These are phyloP conservation scores for Koerneria pararmatus DNA, from an alignment of 2,888 invertebrate genomes.

Conservation along the genomic window DNA sequence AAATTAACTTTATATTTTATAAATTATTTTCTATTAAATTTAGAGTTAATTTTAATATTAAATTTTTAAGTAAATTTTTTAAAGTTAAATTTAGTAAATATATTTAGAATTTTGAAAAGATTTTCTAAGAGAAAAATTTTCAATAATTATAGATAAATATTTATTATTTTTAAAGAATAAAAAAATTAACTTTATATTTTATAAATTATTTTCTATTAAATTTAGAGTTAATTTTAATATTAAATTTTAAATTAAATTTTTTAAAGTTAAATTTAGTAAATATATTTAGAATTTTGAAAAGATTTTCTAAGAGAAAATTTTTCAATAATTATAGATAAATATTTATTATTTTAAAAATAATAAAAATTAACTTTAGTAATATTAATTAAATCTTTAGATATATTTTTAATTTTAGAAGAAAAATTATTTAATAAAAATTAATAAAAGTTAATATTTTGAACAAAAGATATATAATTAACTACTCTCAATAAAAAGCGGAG, in stretches of 20 bases:
- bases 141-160: conserved; percentile 45
- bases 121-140: conserved; percentile 43
- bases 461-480: conserved; percentile 50
- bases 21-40: conserved; percentile 34
- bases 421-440: conserved; percentile 43
- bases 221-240: too few relatives aligned
- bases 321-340: too few relatives aligned
- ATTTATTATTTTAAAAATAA: too few relatives aligned
- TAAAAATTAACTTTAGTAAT: conserved; percentile 45
- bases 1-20: conserved; percentile 62
- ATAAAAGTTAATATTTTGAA: conserved; percentile 41
- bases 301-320: too few relatives aligned
- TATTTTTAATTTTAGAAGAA: conserved; percentile 28
- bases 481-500: too few relatives aligned
- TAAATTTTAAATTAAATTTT: too few relatives aligned
- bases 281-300: too few relatives aligned
- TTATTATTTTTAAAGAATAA: conserved; percentile 42
- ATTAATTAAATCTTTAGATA: conserved; percentile 36
- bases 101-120: conserved; percentile 43
- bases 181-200: too few relatives aligned
- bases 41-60: conserved; percentile 36
- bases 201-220: too few relatives aligned
- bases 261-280: too few relatives aligned
- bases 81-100: conserved; percentile 43
- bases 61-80: conserved; percentile 62